Base-by-base conservation (phyloP, 2,888 invertebrate species). In the Agrotis ipsilon region DNA sequence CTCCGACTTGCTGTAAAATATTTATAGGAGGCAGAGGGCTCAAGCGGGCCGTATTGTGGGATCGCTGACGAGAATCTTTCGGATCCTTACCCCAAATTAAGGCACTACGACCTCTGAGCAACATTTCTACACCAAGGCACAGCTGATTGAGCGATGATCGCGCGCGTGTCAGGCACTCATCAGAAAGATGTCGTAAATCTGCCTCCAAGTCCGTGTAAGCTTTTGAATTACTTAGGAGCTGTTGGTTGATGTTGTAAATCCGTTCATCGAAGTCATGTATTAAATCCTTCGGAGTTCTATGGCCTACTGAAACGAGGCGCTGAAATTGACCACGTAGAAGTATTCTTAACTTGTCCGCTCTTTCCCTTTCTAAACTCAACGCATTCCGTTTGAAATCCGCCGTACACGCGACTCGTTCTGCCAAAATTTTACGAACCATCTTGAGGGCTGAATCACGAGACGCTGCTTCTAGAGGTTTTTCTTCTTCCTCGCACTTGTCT, bases 211-310 rank as follows among this genome's bases (percentile, higher is more conserved):
- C 93, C 2, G 82, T 76, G 75, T 92, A 94, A 11, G 93, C 93
- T 79, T 92, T 89, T 13, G 75, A 87, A 78, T 96, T 96, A 82
- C 94, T 94, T 27, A 95, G 66, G 52, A 95, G 81, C 78, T 95
- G 95, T 76, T 95, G 93, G 83, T 95, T 95, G 7, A 93, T 88
- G 65, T 92, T 92, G 78, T 92, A 94, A n/a, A 91, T 90, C 27
- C 85, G 89, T 62, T 92, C 88, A 85, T 95, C 95, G 75, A 95
- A 94, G 57, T 94, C 91, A 61, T 94, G 91, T 18, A 95, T 76
- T 62, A 95, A 82, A 21, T 92, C 89, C 83, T 90, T 92, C 0
- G 93, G 94, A 27, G 92, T 78, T 70, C 75, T 84, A 66, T 92
- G 89, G 5, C 92, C 94, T 61, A 92, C 79, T 39, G 84, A 78